Base-by-base conservation (phyloP, 2,113 vertebrate genomes). In the Gymnobelideus leadbeateri region DNA sequence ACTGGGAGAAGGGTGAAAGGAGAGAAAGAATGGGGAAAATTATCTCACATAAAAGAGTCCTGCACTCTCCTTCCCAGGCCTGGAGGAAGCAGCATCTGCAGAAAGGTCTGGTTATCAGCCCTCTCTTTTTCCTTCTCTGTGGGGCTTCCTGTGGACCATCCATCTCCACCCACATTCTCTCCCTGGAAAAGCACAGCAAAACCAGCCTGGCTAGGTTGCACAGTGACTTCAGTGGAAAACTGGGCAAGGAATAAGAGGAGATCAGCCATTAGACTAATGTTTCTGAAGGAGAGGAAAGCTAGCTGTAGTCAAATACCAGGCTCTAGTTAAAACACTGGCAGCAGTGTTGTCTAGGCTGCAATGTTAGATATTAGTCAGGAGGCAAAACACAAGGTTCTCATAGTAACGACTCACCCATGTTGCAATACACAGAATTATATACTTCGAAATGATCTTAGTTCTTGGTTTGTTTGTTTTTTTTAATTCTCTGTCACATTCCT, bases 321-420 rank as follows among this genome's bases (percentile, higher is more conserved):
- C 11, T 8, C 89, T 46, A 89, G 89, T 89, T 89, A 89, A 89
- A 89, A 89, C 5, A 47, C 5, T 46, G 46, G 24, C 43, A 46
- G 89, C 0, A 25, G 94, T 92, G 94, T 61, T 47, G 91, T 91
- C 92, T 51, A 89, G 96, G 96, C 53, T 93, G 94, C 95, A 1
- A 3, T 50, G 25, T 55, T 89, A 51, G 52, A n/a, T 52, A 28
- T 43, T 14, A 89, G 24, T 1, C 43, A 89, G 24, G 46, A 89
- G 43, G 24, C 96, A n/a, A 91, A 93, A 89, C 28, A 90, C 26
- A 51, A 92, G 55, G 93, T 77, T 97, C 91, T 95, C 92, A 8
- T 90, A 46, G 96, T 95, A 94, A 91, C 94, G 12, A 91, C 37
- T 47, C n/a, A 23, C 23, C 94, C 21, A 3, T 31, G 47, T 53